phyloP scores from a whole-genome alignment of 2,113 vertebrate species.

The Cygnus buccinator region DNA sequence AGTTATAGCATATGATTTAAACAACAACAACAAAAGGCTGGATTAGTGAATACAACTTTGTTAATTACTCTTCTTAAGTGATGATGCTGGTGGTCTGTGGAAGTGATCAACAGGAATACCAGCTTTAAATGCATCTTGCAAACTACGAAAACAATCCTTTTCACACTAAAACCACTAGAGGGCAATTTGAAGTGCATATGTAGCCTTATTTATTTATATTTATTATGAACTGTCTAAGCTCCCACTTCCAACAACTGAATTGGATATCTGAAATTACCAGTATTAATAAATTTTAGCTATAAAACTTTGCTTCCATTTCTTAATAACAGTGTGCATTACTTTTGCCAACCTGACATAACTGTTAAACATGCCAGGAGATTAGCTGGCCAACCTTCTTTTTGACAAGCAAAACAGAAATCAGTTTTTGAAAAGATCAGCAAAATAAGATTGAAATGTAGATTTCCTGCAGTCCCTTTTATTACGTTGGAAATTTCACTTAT shows the following conservation, averaged over 20 bases:
- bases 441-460: neutral
- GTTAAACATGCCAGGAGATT: neutral
- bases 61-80: neutral
- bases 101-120: rapidly evolving
- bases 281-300: neutral
- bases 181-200: neutral
- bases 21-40: neutral
- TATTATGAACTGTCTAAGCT: rapidly evolving
- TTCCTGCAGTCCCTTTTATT: neutral
- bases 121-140: neutral
- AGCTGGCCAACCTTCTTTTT: neutral
- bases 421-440: neutral
- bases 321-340: neutral
- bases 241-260: rapidly evolving
- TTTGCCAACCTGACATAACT: neutral
- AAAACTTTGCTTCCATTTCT: neutral
- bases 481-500: neutral
- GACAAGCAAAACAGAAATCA: neutral
- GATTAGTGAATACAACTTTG: neutral
- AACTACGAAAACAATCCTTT: neutral
- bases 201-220: rapidly evolving
- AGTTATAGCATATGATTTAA: neutral
- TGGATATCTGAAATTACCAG: neutral
- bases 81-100: neutral
- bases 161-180: neutral